Conservation (phyloP, 2,888 invertebrate genomes). For the Deilephila porcellus region DNA sequence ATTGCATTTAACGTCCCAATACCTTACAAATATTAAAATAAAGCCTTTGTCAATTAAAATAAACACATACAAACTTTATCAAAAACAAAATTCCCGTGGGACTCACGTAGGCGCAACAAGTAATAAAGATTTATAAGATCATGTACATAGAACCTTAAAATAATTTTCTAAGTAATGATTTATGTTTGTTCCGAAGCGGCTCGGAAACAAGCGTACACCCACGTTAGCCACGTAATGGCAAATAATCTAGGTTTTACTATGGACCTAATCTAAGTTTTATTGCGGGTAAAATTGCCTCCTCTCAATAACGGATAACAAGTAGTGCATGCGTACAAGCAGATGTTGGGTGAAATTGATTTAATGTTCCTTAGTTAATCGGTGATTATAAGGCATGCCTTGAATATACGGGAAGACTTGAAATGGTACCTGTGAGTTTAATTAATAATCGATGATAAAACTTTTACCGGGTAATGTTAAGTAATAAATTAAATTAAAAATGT, state of each 20-base stretch:
- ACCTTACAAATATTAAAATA: no score
- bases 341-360: not conserved
- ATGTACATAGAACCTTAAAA: slow-evolving; percentile 22
- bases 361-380: not conserved
- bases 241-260: slow-evolving; percentile 24
- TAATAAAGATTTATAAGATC: slow-evolving; percentile 22
- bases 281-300: slow-evolving; percentile 8
- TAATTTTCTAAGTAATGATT: slow-evolving; percentile 27
- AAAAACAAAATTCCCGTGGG: slow-evolving; percentile 17
- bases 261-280: slow-evolving; percentile 2
- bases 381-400: no score
- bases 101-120: slow-evolving; percentile 1
- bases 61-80: not conserved
- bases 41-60: not conserved
- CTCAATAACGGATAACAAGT: slow-evolving; percentile 16
- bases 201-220: slow-evolving; percentile 17
- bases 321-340: not conserved
- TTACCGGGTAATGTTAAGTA: no score
- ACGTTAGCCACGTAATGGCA: slow-evolving; percentile 18
- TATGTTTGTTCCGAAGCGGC: slow-evolving; percentile 13
- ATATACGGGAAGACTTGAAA: no score
- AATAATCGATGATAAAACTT: no score
- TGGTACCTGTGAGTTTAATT: no score
- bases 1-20: no score
- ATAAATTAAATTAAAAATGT: no score